Evolutionary conservation across 2,888 invertebrate species (phyloP), one percentile per base, ranked within the genome.

Genomic region (Hetaerina titia): DNA sequence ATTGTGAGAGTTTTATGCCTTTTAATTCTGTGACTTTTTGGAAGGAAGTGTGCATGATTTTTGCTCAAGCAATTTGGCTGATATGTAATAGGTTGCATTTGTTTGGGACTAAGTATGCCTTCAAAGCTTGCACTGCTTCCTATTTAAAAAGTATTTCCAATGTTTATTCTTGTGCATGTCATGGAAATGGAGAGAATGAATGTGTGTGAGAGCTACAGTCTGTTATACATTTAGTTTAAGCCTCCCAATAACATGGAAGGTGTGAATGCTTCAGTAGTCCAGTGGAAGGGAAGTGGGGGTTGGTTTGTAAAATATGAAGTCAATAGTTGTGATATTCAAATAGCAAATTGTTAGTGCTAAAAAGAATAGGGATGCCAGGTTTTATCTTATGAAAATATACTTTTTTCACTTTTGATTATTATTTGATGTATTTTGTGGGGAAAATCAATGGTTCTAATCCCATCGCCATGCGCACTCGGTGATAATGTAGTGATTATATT

Each of bases 401-500:
- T 95, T 89, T 89, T 95, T 88, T 95, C 94, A 88, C 89, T 89
- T 95, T 95, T 95, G 94, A 95, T 88, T 95, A 95, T 95, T 89
- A 57, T 95, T 95, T 95, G 64, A 69, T 95, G 94, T 95, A 95
- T 95, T 95, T 94, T 60, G 64, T 89, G 69, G 94, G 90, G 89
- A 89, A 94, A 89, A 56, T 95, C 89, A 64, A 88, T 95, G 94
- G 94, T 69, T 95, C 94, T 89, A 88, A 95, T 95, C 94, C 94
- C 89, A 95, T 89, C 63, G 94, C 94, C 94, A 89, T 95, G 89
- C 57, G 94, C 89, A 95, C 94, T 95, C 94, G 69, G 94, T 95
- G 94, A 95, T 95, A 95, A 89, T 95, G 94, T 95, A 95, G 94
- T 95, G 94, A 95, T 95, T 95, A 95, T 95, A 95, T 95, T 95